Conservation (phyloP, 2,888 invertebrate species). For the Emmelina monodactyla region DNA sequence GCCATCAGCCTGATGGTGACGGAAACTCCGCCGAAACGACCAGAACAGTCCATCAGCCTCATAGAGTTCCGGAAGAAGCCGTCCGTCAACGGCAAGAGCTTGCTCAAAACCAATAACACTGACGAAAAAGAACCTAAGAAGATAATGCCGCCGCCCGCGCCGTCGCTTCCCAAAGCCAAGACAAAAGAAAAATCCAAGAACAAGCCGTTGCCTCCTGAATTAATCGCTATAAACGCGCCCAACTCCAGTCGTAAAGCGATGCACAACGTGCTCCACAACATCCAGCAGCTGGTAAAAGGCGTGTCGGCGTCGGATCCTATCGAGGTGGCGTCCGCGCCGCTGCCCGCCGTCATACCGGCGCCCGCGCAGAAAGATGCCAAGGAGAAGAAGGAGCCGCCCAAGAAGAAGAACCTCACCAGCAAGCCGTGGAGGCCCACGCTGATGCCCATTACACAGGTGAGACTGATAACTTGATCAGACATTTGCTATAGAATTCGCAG, state of each 20-base stretch:
- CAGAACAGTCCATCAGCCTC: conserved; percentile 38
- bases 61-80: conserved; percentile 56
- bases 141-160: conserved; percentile 44
- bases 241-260: conserved; percentile 50
- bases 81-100: conserved; percentile 46
- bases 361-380: conserved; percentile 24
- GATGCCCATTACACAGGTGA: conserved; percentile 69
- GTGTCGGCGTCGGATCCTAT: conserved; percentile 54
- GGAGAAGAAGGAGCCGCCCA: conserved; percentile 39
- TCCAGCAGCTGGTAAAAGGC: conserved; percentile 56
- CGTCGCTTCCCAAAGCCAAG: conserved; percentile 30
- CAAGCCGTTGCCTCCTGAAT: conserved; percentile 60
- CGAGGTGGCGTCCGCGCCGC: conserved; percentile 44
- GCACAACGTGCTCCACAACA: conserved; percentile 54
- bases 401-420: conserved; percentile 56
- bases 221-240: conserved; percentile 66
- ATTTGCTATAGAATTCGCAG: background rate
- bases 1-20: conserved; percentile 39
- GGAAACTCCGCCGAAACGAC: conserved; percentile 32
- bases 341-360: conserved; percentile 25
- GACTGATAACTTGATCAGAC: conserved; percentile 15
- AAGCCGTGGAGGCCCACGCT: conserved; percentile 78
- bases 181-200: conserved; percentile 35
- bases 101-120: conserved; percentile 44
- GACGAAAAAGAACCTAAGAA: conserved; percentile 34